phyloP scores from a whole-genome alignment of 2,888 invertebrate genomes.

The Heliconius hortense region DNA sequence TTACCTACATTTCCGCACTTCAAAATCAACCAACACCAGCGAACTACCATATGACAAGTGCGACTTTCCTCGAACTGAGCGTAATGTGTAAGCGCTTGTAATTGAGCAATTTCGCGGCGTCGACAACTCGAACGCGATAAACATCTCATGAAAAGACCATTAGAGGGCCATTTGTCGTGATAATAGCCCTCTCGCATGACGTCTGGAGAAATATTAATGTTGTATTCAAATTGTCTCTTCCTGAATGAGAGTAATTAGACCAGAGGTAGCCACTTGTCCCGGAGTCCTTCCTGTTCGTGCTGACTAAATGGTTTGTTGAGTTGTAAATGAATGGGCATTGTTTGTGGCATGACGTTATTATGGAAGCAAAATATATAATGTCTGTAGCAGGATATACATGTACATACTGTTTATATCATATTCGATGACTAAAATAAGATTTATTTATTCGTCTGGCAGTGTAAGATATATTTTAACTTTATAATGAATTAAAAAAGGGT shows the following conservation, averaged over 20 bases:
- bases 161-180: constrained; percentile 55
- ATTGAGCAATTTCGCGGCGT: constrained; percentile 56
- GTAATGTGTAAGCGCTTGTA: constrained; percentile 49
- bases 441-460: background rate
- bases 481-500: background rate
- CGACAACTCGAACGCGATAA: constrained; percentile 54
- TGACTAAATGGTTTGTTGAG: constrained; percentile 15
- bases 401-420: background rate
- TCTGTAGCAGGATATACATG: background rate
- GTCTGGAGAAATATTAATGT: constrained; percentile 34
- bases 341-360: background rate
- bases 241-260: constrained; percentile 39
- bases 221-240: constrained; percentile 38
- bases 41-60: constrained; percentile 18
- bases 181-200: constrained; percentile 54
- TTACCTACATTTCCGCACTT: background rate
- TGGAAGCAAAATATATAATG: background rate
- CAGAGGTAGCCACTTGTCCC: constrained; percentile 22
- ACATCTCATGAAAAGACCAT: constrained; percentile 56
- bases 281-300: constrained; percentile 33
- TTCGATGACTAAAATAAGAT: too few relatives aligned
- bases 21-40: background rate
- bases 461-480: background rate
- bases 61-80: constrained; percentile 41
- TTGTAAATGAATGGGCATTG: constrained; percentile 6